A percentile compares a stretch with the other conserved stretches of the same genome.
These are phyloP conservation scores for Epicampocera succincta DNA, from an alignment of 2,888 invertebrate genomes.

Conservation along the genomic window DNA sequence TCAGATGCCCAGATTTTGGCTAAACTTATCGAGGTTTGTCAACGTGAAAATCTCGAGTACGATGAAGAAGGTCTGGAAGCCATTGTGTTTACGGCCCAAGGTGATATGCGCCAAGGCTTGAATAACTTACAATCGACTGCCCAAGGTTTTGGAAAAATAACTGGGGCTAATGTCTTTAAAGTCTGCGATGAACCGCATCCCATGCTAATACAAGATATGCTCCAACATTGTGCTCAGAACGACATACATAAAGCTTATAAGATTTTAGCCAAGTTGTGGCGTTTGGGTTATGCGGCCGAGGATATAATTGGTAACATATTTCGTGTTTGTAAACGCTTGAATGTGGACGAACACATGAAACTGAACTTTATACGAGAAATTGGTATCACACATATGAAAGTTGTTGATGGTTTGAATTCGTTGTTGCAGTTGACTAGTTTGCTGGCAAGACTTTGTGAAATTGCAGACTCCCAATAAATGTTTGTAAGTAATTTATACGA, in stretches of 20 bases:
- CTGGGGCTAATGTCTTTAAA: slow-evolving; percentile 96
- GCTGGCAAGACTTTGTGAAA: slow-evolving; percentile 89
- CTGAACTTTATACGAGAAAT: slow-evolving; percentile 95
- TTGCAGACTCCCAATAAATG: slow-evolving; percentile 73
- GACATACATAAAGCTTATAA: slow-evolving; percentile 94
- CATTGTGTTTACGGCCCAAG: slow-evolving; percentile 98
- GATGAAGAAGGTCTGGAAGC: slow-evolving; percentile 97
- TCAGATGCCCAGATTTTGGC: slow-evolving; percentile 95
- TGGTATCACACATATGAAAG: slow-evolving; percentile 93
- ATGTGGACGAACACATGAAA: slow-evolving; percentile 90
- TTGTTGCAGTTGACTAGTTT: slow-evolving; percentile 95
- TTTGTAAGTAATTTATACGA: too few relatives aligned
- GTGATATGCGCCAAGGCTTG: slow-evolving; percentile 98
- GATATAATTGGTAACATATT: slow-evolving; percentile 98
- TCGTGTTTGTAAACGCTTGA: slow-evolving; percentile 93
- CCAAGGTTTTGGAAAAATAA: slow-evolving; percentile 95
- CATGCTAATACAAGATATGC: slow-evolving; percentile 93
- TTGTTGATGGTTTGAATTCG: slow-evolving; percentile 93
- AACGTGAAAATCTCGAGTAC: slow-evolving; percentile 88
- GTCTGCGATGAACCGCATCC: slow-evolving; percentile 99
- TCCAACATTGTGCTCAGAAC: slow-evolving; percentile 90
- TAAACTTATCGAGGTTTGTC: slow-evolving; percentile 89
- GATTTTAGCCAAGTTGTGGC: slow-evolving; percentile 94
- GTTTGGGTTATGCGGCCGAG: slow-evolving; percentile 97
- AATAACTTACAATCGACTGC: slow-evolving; percentile 98